phyloP scores from a whole-genome alignment of 2,888 invertebrate genomes.

The Norana najaformis region DNA sequence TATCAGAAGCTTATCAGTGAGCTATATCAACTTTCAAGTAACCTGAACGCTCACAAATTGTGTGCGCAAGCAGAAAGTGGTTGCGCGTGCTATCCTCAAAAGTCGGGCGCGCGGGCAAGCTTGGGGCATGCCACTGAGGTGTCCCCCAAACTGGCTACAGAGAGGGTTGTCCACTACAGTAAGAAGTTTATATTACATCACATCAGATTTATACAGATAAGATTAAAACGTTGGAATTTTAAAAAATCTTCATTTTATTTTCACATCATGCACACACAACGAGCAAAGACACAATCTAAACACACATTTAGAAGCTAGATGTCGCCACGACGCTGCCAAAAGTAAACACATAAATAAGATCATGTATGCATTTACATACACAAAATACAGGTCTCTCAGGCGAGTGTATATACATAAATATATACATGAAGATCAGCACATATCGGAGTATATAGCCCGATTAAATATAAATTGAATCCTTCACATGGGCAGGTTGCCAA shows the following conservation, averaged over 20 bases:
- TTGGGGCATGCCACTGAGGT: too few relatives aligned
- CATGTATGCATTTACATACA: neutral
- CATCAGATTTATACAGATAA: neutral
- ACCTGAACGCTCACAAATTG: too few relatives aligned
- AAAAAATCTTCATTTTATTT: neutral
- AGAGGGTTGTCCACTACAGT: neutral
- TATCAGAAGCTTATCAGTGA: too few relatives aligned
- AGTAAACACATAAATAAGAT: neutral
- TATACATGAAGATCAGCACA: neutral
- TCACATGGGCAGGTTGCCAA: neutral
- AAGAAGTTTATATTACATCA: too few relatives aligned
- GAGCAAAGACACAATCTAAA: neutral
- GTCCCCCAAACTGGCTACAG: too few relatives aligned
- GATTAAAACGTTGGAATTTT: neutral
- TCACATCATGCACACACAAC: slow-evolving; percentile 8
- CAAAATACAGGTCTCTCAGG: neutral
- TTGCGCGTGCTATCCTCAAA: too few relatives aligned
- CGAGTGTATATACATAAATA: neutral
- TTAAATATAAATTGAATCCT: neutral
- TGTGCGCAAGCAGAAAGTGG: too few relatives aligned
- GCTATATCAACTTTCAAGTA: too few relatives aligned
- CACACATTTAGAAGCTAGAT: slow-evolving; percentile 2
- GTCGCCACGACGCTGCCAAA: neutral
- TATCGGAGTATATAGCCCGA: neutral
- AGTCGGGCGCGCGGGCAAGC: too few relatives aligned